A percentile compares a stretch with the other conserved stretches of the same genome.
These are phyloP conservation scores for Heliothis virescens DNA, from an alignment of 1,140 invertebrate genomes.

Conservation along the genomic window DNA sequence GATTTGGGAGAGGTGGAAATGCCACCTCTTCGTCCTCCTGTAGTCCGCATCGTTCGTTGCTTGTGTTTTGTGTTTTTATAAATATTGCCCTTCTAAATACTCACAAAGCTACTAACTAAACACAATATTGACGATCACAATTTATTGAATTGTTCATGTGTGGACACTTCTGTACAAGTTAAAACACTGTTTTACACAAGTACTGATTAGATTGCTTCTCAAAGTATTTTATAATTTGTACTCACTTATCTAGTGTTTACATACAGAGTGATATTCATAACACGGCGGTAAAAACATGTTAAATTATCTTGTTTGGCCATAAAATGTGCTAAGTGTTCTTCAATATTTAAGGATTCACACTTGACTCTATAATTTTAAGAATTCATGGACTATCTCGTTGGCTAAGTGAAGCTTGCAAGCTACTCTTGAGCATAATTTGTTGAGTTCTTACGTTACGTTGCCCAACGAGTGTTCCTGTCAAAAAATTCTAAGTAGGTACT, in stretches of 20 bases:
- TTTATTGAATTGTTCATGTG: no score
- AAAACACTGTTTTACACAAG: not conserved
- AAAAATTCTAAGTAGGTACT: no score
- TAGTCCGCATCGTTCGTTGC: no score
- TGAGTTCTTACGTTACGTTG: no score
- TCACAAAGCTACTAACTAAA: no score
- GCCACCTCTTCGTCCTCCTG: no score
- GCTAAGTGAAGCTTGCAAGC: not conserved
- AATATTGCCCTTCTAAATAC: no score
- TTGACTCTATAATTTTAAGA: not conserved
- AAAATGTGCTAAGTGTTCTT: conserved; percentile 21
- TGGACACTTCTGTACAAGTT: not conserved
- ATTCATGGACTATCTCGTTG: conserved; percentile 1
- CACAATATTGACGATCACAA: no score
- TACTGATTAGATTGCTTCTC: conserved; percentile 24
- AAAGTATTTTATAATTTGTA: conserved; percentile 26
- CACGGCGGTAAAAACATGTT: conserved; percentile 6
- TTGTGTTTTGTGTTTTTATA: no score
- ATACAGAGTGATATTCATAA: conserved; percentile 27
- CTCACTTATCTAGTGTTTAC: conserved; percentile 22
- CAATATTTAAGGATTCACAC: conserved; percentile 8
- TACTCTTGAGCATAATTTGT: no score
- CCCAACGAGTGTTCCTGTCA: no score
- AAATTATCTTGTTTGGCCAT: conserved; percentile 10
- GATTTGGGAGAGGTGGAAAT: no score